Evolutionary conservation across 2,888 invertebrate species (phyloP), one percentile per base, ranked within the genome.

Genomic region (Agrochola macilenta): DNA sequence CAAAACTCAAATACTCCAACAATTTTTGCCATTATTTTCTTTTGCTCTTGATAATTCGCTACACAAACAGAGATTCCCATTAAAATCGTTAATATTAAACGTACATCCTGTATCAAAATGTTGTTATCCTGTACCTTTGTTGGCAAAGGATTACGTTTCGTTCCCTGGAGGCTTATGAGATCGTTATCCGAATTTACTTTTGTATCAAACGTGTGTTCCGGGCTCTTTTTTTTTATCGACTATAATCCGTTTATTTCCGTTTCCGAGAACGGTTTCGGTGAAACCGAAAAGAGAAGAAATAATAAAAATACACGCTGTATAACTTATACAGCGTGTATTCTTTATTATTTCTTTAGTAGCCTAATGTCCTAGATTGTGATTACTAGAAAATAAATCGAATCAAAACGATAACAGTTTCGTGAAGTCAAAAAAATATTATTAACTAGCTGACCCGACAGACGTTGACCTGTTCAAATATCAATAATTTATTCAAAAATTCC

Each of bases 31-130:
- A 57, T 76, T 58, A 46, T 82, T 69, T 69, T 14, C n/a, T 68
- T 65, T 35, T 12, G 14, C 46, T 46, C 64, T 64, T 39, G 70
- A 23, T 80, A 70, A 70, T 70, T 57, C 57, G 60, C 17, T 63
- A 35, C 43, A 52, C 26, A 83, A 77, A 80, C 70, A 81, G 79
- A 77, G 43, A 70, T 78, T 70, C 26, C 49, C 35, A 70, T 83
- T 80, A 83, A 60, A 46, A 60, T 43, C 54, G 43, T 63, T 63
- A 68, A 58, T 63, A 82, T 57, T 54, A 43, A 79, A 70, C 52
- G n/a, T n/a, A 46, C 30, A 75, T 20, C 8, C 54, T 11, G 14
- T 70, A 78, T 52, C 43, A 57, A 61, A 78, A 83, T 69, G 54
- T 65, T 81, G 12, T 65, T 81, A 61, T 49, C 30, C 11, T n/a